Base-by-base conservation (phyloP, 1,140 invertebrate species). In the Macrosteles quadrilineatus region DNA sequence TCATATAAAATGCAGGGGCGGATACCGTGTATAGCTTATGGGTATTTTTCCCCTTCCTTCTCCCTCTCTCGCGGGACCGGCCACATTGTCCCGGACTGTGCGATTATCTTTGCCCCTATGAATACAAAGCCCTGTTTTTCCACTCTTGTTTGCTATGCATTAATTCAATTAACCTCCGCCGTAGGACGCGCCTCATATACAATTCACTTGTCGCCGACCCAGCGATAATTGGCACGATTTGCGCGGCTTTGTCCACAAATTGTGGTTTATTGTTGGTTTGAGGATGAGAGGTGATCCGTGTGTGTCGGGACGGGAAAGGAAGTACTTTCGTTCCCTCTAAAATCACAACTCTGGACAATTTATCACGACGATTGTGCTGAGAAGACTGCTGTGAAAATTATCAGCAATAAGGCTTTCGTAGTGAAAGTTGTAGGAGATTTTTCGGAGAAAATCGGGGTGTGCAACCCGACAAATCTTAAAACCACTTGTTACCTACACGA, bases 1-100 rank as follows among this genome's bases (percentile, higher is more conserved):
- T 63, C 59, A 63, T 63, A 36, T 32, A 63, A 63, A 63, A 63
- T 63, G 59, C 30, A 63, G 19, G n/a, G n/a, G 11, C 17, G 27
- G 59, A 63, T 63, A 63, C 59, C 32, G 59, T 63, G 59, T 63
- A 63, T 63, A 63, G 59, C 59, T 63, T 63, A 63, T 63, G 59
- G 59, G 59, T 63, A 63, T 63, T 63, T 63, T 63, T 63, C 12
- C n/a, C 59, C 32, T 1, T 36, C 63, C 32, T 17, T 25, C 36
- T 1, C 47, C 40, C 23, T 25, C 25, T 19, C 21, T 9, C 32
- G 17, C 27, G 59, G 27, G n/a, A 17, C 21, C 21, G 19, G 53
- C 27, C 9, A 32, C 40, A 43, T 66, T 66, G 40, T 43, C 32
- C 63, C 53, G 4, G 6, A 19, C 47, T 21, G 3, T 19, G n/a